Base-by-base conservation (phyloP, 2,797 vertebrate genomes). In the Sebastes ruberrimus region DNA sequence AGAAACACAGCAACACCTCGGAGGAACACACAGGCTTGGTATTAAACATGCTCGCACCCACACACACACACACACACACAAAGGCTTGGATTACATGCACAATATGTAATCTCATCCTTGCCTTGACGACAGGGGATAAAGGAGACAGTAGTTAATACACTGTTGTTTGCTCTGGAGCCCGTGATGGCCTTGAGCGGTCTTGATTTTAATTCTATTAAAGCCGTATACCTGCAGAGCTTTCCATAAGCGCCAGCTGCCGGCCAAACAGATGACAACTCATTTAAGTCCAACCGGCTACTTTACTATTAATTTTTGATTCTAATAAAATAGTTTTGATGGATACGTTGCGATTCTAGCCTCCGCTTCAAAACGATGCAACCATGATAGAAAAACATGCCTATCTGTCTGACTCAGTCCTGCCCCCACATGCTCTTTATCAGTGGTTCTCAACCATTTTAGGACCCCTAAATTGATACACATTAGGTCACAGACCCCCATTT, bases 1-100 rank as follows among this genome's bases (percentile, higher is more conserved):
- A 99, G 92, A 99, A 99, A 89, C 98, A 99, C 74, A 99, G 95
- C 82, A 99, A 91, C 59, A 99, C 98, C 99, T 99, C 92, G 13
- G 28, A 59, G 10, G 33, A 59, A 72, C 55, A 77, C 28, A 82
- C 60, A 52, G 20, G 42, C 2, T 22, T 38, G 64, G 52, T 49
- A 74, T 69, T 74, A n/a, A 80, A 61, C 10, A 56, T 14, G 9
- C 56, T 57, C n/a, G 35, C 64, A 53, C 56, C 32, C 8, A 81
- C 61, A 71, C 27, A 74, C 62, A 30, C 38, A 72, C 16, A 81
- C 61, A 73, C 27, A 77, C 68, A 30, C 22, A 73, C 16, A 9
- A 9, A 62, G 9, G 35, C 13, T 9, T 23, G 6, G 10, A 66
- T 60, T 69, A 63, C 25, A 84, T 2, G 52, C 7, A 69, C 49